Evolutionary conservation across 2,797 vertebrate species (phyloP).

Genomic region (Nasua narica): DNA sequence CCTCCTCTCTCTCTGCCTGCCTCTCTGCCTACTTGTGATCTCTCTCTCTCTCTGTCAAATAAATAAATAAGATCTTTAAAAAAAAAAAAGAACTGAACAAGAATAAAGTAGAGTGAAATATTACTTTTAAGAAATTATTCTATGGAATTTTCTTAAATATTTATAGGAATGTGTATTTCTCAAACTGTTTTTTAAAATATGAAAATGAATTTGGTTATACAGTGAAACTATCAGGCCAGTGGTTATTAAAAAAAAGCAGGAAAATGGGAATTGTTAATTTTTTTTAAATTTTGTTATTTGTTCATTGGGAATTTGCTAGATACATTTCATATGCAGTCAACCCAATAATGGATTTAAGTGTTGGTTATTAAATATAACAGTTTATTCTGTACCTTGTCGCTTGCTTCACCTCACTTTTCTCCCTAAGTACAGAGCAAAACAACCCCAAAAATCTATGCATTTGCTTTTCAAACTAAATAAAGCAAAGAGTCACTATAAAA

Average conservation of each 20-base stretch:
- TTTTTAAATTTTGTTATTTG: background rate
- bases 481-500: constrained; percentile 18
- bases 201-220: background rate
- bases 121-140: background rate
- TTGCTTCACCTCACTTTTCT: background rate
- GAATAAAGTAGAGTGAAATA: background rate
- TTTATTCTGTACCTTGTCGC: background rate
- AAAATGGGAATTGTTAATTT: background rate
- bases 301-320: background rate
- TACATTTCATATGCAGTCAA: background rate
- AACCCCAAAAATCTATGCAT: background rate
- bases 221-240: background rate
- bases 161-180: background rate
- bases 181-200: background rate
- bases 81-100: background rate
- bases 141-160: constrained; percentile 16
- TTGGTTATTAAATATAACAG: background rate
- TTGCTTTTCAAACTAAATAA: background rate
- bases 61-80: too few relatives aligned
- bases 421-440: background rate
- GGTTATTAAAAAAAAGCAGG: background rate
- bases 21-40: too few relatives aligned
- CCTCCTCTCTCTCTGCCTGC: too few relatives aligned
- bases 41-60: too few relatives aligned
- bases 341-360: background rate